phyloP scores from a whole-genome alignment of 2,888 invertebrate genomes.

The Ophonus ardosiacus region DNA sequence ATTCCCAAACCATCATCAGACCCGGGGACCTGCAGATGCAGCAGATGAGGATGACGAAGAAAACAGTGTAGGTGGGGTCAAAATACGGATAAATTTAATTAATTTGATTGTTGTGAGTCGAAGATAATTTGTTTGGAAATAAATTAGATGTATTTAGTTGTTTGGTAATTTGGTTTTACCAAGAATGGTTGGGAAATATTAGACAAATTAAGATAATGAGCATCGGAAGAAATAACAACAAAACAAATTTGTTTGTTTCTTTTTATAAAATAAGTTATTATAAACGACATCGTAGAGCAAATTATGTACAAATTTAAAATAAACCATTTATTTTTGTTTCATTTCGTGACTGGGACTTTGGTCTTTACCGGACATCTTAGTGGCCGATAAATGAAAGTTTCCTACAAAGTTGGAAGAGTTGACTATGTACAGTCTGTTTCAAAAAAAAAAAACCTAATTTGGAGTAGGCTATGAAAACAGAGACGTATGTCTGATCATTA shows the following conservation, averaged over 20 bases:
- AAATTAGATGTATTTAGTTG: neutral
- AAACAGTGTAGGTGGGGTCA: neutral
- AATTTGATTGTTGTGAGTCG: constrained; percentile 14
- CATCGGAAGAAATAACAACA: neutral
- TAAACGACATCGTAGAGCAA: no score
- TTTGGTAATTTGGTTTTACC: neutral
- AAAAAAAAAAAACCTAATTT: no score
- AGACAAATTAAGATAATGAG: neutral
- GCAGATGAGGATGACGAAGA: neutral
- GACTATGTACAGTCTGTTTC: no score
- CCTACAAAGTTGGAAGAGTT: no score
- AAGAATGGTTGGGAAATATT: neutral
- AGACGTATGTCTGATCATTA: no score
- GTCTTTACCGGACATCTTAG: no score
- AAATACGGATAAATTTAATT: constrained; percentile 18
- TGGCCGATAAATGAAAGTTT: no score
- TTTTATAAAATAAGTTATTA: no score
- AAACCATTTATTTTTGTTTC: no score
- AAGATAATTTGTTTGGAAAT: constrained; percentile 17
- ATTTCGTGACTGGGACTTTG: no score
- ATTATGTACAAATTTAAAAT: no score
- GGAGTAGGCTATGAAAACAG: no score
- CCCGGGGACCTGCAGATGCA: neutral
- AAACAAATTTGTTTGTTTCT: neutral
- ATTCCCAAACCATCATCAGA: constrained; percentile 2